Evolutionary conservation across 2,888 invertebrate genomes (phyloP), one percentile per base, ranked within the genome.

Genomic region (Diloba caeruleocephala): DNA sequence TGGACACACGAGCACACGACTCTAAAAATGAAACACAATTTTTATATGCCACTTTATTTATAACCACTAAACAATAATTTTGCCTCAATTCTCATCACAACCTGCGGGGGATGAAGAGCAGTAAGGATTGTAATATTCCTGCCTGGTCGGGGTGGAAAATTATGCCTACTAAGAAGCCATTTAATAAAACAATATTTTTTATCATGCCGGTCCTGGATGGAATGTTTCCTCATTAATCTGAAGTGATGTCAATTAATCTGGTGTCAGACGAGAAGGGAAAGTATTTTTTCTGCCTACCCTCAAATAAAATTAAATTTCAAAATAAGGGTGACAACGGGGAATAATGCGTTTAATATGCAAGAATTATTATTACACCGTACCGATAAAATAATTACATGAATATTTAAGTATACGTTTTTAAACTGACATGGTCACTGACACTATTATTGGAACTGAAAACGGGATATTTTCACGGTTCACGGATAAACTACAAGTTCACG

Each of bases 231-330:
- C 49, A 39, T 71, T 65, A 51, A 62, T 65, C 36, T 46, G 31
- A 50, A 71, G 46, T 41, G 45, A 28, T 55, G 50, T 61, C 65
- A 62, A 64, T 70, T 71, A 68, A 71, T 68, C 58, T 51, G n/a
- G 13, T 45, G 43, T 19, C 33, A 41, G 37, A 14, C 5, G 31
- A 38, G 38, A 41, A 48, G 46, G 13, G 44, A 25, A 45, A 42
- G 29, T 43, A 42, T 53, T 43, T 46, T 31, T 55, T 33, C n/a
- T 29, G 19, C 28, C 43, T 39, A 50, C 52, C 44, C 52, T 38
- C 42, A 52, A 62, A 57, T 41, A 31, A 41, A 64, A 64, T 48
- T 64, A 49, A 68, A 55, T 56, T 39, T 19, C 12, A 32, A 48
- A 67, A 52, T 46, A 32, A 32, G 21, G 23, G 17, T 34, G 31